Base-by-base conservation (phyloP, 2,888 invertebrate genomes). In the Resseliella maxima region DNA sequence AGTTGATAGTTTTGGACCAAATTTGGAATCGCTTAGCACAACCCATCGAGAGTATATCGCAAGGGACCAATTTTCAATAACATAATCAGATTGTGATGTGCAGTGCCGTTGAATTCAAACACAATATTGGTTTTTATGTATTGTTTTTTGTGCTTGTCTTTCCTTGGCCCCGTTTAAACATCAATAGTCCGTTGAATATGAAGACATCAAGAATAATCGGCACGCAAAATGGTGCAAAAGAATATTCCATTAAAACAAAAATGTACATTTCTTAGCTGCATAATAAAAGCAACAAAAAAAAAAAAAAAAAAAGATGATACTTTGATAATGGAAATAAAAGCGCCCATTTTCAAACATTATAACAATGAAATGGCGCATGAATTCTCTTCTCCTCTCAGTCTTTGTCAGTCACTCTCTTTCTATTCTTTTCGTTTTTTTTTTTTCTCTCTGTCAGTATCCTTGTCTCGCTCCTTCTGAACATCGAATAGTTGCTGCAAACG, bases 161-260 rank as follows among this genome's bases (percentile, higher is more conserved):
- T 3, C 21, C n/a, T n/a, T n/a, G n/a, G n/a, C n/a, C 12, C 41
- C 12, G 41, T 50, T 10, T 0, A 72, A 72, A 31, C 15, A 72
- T 72, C 72, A 72, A 59, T 41, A 41, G 2, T 59, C 24, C 5
- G 24, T 24, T 59, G 5, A 5, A 27, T 72, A 72, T 72, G 72
- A 72, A 72, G 72, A 72, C 72, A 72, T 72, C 35, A 72, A 72
- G 72, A 72, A 72, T 72, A 72, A 72, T 24, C 59, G 59, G 41
- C 41, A 12, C 12, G 5, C 41, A 41, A 41, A 8, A 41, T n/a
- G n/a, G n/a, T n/a, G n/a, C n/a, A n/a, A n/a, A n/a, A n/a, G n/a
- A n/a, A n/a, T n/a, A n/a, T n/a, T 41, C 41, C 41, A 50, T 15
- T 50, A 15, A 18, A 8, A 12, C 24, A 59, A 59, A 59, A 59